Evolutionary conservation across 2,113 vertebrate genomes (phyloP).

Genomic region (Merops nubicus): DNA sequence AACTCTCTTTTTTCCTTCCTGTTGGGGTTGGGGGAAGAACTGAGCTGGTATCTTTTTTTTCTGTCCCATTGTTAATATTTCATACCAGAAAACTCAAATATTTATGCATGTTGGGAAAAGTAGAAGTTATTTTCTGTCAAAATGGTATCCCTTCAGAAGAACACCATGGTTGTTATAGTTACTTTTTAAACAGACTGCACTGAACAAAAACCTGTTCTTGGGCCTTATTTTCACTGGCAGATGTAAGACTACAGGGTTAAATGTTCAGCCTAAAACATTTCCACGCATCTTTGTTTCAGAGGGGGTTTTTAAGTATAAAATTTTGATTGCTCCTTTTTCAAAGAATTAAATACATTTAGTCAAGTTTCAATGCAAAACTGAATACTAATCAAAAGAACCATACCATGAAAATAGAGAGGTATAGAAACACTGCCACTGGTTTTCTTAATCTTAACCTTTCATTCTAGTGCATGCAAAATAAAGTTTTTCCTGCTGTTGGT

Average conservation of each 20-base stretch:
- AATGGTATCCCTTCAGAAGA: not conserved
- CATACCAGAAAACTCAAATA: constrained; percentile 3
- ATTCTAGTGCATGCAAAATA: not conserved
- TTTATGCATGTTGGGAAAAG: not conserved
- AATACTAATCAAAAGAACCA: not conserved
- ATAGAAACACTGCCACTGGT: not conserved
- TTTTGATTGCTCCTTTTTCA: not conserved
- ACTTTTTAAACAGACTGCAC: not conserved
- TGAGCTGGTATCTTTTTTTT: not conserved
- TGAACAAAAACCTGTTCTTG: not conserved
- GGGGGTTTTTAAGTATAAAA: not conserved
- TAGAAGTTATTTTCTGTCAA: not conserved
- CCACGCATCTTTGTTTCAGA: not conserved
- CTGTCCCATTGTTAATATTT: not conserved
- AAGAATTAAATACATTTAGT: not conserved
- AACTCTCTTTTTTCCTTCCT: not conserved
- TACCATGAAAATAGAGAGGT: not conserved
- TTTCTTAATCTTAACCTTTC: not conserved
- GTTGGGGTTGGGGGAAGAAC: no score
- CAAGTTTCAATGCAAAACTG: not conserved
- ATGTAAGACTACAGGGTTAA: not conserved
- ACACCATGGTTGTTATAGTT: not conserved
- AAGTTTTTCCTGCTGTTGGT: not conserved
- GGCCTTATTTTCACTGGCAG: not conserved
- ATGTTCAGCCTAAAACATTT: not conserved